Percentiles rank a stretch among this genome's conserved stretches.
Conservation (phyloP, 2,888 invertebrate species). For the Epinotia nisella region DNA sequence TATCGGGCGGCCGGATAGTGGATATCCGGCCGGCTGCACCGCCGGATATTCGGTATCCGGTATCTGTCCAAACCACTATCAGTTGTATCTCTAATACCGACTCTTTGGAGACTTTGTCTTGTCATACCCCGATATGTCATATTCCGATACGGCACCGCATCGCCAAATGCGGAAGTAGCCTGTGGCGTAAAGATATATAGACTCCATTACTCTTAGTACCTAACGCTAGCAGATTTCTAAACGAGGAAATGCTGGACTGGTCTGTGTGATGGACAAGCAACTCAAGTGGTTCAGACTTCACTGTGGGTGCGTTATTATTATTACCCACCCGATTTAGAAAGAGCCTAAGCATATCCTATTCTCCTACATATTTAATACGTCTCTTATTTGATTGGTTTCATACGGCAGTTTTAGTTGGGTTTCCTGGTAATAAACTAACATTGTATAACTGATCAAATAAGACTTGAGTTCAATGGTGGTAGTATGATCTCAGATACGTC, state of each 20-base stretch:
- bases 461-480: neutral
- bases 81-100: too few relatives aligned
- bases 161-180: too few relatives aligned
- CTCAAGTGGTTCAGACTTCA: conserved; percentile 4
- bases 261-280: conserved; percentile 5
- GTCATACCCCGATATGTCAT: too few relatives aligned
- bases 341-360: neutral
- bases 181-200: too few relatives aligned
- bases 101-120: too few relatives aligned
- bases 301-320: conserved; percentile 12
- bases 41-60: too few relatives aligned
- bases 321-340: neutral
- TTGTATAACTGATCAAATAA: too few relatives aligned
- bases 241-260: conserved; percentile 3
- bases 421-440: neutral
- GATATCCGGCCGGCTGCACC: too few relatives aligned
- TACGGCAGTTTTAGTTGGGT: neutral
- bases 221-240: neutral
- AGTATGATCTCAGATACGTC: neutral
- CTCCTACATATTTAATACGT: neutral
- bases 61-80: too few relatives aligned
- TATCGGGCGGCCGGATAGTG: too few relatives aligned
- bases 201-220: neutral
- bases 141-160: too few relatives aligned
- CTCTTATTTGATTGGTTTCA: neutral